Percentiles rank a stretch among this genome's conserved stretches.
phyloP scores from a whole-genome alignment of 2,888 invertebrate species.

The Bedellia somnulentella region DNA sequence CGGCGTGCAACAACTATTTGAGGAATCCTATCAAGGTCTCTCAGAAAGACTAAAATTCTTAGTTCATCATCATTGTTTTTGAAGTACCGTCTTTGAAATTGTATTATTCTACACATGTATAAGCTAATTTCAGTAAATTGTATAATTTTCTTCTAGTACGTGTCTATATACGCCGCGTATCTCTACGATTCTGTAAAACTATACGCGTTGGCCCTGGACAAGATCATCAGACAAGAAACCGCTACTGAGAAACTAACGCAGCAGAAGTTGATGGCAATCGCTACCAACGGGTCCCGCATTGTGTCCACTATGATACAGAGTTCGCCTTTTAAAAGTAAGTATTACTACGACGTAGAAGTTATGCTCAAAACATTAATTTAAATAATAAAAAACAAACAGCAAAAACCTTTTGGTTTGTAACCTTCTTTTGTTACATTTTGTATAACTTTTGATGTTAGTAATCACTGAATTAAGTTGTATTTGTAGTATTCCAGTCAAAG shows the following conservation, averaged over 20 bases:
- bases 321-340: conserved; percentile 85
- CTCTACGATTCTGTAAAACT: conserved; percentile 92
- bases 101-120: too few relatives aligned
- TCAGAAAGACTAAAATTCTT: too few relatives aligned
- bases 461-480: too few relatives aligned
- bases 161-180: conserved; percentile 90
- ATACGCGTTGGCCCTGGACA: conserved; percentile 84
- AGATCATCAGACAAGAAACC: conserved; percentile 64
- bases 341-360: conserved; percentile 1
- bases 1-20: too few relatives aligned
- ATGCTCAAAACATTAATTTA: conserved; percentile 3
- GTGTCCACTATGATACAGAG: conserved; percentile 83
- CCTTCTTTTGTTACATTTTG: too few relatives aligned
- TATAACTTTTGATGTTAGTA: too few relatives aligned
- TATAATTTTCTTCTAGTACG: conserved; percentile 66
- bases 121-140: too few relatives aligned
- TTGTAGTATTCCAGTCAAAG: too few relatives aligned
- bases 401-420: conserved; percentile 9
- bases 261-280: conserved; percentile 66
- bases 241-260: conserved; percentile 52
- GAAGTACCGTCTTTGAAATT: too few relatives aligned
- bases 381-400: background rate
- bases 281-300: conserved; percentile 84
- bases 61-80: too few relatives aligned
- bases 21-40: too few relatives aligned